Base-by-base conservation (phyloP, 1,140 invertebrate species). In the Littorina saxatilis region DNA sequence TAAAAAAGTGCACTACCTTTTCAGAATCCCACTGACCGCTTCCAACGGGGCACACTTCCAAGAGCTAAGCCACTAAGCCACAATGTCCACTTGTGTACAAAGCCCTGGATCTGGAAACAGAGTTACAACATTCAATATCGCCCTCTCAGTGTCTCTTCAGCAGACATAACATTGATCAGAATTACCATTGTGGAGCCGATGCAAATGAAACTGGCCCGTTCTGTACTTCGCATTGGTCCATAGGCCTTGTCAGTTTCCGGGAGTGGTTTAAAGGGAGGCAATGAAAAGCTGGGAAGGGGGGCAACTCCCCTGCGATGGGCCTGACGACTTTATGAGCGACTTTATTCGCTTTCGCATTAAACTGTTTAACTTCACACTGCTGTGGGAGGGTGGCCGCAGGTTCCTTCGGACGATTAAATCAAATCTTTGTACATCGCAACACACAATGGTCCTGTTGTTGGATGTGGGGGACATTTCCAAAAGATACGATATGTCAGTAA, bases 41-140 rank as follows among this genome's bases (percentile, higher is more conserved):
- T 23, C 23, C 55, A 15, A 11, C 55, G 17, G 4, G 17, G 2
- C 29, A 13, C 23, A 13, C 9, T 68, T 13, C 37, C 9, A 7
- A 5, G 29, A 5, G 5, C 2, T 68, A 32, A 35, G 63, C 35
- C 27, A 35, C 27, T 68, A 32, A 35, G 63, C 35, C 27, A 35
- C 27, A 35, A 32, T 68, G 63, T 68, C 27, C 35, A 32, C 35
- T n/a, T 68, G 63, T 68, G 63, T 68, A n/a, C n/a, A n/a, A n/a
- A n/a, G n/a, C 58, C 27, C 4, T 47, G 43, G 5, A 9, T 47
- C 43, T 47, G 7, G 43, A 47, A 17, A 5, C 43, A 47, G 43
- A 9, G 43, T 47, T 47, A 47, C 43, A 47, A n/a, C n/a, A n/a
- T n/a, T n/a, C n/a, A n/a, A n/a, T n/a, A n/a, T n/a, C n/a, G n/a